Evolutionary conservation across 2,113 vertebrate species (phyloP).

Genomic region (Felis chaus): DNA sequence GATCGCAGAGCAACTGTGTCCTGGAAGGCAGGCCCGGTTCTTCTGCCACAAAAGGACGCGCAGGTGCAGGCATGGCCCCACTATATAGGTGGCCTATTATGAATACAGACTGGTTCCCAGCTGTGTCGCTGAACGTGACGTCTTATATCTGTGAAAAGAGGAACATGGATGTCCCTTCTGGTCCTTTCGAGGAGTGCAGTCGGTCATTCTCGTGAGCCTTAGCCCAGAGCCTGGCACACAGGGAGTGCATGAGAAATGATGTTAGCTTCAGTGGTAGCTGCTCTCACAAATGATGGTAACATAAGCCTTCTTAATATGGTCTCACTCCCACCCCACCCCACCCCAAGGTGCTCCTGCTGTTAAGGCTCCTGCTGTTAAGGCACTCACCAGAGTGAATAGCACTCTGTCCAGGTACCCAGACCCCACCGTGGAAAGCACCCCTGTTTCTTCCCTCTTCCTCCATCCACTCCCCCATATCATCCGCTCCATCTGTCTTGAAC

Average conservation of each 20-base stretch:
- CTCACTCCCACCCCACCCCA: neutral
- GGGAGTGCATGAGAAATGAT: neutral
- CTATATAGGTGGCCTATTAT: neutral
- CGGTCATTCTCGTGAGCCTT: neutral
- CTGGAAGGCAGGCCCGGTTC: neutral
- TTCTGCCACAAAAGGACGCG: rapidly evolving
- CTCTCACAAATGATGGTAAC: neutral
- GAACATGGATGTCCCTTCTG: neutral
- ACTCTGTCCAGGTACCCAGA: neutral
- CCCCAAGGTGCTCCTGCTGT: neutral
- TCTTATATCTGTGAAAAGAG: neutral
- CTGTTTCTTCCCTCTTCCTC: neutral
- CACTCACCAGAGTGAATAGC: neutral
- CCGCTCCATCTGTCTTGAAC: neutral
- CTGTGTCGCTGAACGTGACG: neutral
- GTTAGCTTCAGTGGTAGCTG: neutral
- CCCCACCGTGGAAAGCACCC: neutral
- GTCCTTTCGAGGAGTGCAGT: rapidly evolving
- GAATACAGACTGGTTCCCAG: neutral
- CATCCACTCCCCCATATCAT: neutral
- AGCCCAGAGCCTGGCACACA: neutral
- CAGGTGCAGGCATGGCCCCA: rapidly evolving
- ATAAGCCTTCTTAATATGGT: neutral
- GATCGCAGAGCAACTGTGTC: neutral
- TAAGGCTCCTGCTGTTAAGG: too few relatives aligned